These are phyloP conservation scores for Julus scanicus DNA, from an alignment of 2,888 invertebrate species.

Conservation along the genomic window DNA sequence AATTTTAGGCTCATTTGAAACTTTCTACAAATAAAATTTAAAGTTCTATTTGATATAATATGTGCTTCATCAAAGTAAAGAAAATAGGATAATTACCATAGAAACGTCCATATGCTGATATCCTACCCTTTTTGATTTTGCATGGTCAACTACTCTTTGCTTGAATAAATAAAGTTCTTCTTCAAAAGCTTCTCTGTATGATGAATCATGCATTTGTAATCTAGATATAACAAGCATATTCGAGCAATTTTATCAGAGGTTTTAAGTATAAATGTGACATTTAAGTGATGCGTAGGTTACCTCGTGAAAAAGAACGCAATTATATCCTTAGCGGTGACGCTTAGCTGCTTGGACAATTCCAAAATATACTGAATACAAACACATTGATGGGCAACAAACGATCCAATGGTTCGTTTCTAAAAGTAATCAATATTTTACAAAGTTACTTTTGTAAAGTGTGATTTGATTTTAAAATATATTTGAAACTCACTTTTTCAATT, in stretches of 20 bases:
- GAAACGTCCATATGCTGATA: slow-evolving; percentile 80
- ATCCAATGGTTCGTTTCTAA: slow-evolving; percentile 92
- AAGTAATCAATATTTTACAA: neutral
- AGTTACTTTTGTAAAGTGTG: neutral
- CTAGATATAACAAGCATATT: slow-evolving; percentile 67
- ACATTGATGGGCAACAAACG: slow-evolving; percentile 96
- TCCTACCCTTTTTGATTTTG: slow-evolving; percentile 86
- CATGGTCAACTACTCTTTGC: slow-evolving; percentile 83
- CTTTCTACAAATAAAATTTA: slow-evolving; percentile 77
- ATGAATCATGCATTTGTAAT: slow-evolving; percentile 91
- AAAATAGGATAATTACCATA: slow-evolving; percentile 63
- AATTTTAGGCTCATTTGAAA: slow-evolving; percentile 95
- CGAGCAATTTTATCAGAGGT: neutral
- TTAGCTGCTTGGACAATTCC: slow-evolving; percentile 92
- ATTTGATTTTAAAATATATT: no score
- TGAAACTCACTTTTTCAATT: slow-evolving; percentile 85
- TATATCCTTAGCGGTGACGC: slow-evolving; percentile 91
- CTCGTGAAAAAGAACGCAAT: slow-evolving; percentile 84
- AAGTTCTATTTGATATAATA: neutral
- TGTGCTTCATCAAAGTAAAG: neutral
- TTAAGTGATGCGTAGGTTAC: slow-evolving; percentile 61
- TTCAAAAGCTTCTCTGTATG: slow-evolving; percentile 93
- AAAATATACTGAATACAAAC: slow-evolving; percentile 99
- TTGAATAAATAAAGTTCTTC: slow-evolving; percentile 92
- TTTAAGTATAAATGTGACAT: neutral